Evolutionary conservation across 2,888 invertebrate species (phyloP).

Genomic region (Eristalis intricaria): DNA sequence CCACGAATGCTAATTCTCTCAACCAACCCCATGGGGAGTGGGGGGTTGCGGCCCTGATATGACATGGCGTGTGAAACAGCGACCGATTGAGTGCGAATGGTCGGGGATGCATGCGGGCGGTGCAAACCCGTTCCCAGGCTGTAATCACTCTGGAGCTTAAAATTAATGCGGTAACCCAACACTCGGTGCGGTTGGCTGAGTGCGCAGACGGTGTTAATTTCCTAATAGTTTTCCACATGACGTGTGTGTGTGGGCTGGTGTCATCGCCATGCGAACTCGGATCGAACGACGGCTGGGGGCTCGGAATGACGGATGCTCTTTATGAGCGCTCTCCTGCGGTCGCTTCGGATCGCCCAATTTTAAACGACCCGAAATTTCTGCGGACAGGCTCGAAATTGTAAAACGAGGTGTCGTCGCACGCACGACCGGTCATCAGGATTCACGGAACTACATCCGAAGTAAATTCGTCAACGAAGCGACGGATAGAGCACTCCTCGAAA

Average conservation of each 20-base stretch:
- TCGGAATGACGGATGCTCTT: too few species aligned
- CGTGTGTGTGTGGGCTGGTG: not conserved
- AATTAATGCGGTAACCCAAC: slow-evolving; percentile 35
- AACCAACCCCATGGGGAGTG: not conserved
- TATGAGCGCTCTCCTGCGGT: not conserved
- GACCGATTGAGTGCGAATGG: slow-evolving; percentile 7
- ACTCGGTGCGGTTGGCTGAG: not conserved
- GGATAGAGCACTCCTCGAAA: not conserved
- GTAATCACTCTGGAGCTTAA: slow-evolving; percentile 8
- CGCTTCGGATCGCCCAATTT: not conserved
- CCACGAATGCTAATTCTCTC: slow-evolving; percentile 4
- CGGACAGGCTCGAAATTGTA: not conserved
- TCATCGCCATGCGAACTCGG: not conserved
- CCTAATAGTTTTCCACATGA: slow-evolving; percentile 4
- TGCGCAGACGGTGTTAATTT: slow-evolving; percentile 4
- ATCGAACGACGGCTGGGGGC: not conserved
- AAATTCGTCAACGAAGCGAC: not conserved
- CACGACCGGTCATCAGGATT: not conserved
- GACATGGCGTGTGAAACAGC: not conserved
- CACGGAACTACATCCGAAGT: not conserved
- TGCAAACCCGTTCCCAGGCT: not conserved
- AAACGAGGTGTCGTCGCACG: not conserved
- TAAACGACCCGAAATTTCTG: not conserved
- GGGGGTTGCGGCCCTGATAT: not conserved
- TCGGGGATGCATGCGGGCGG: not conserved